A percentile compares a stretch with the other conserved stretches of the same genome.
Evolutionary conservation across 2,113 vertebrate genomes (phyloP).

Genomic region (Ageneiosus marmoratus): DNA sequence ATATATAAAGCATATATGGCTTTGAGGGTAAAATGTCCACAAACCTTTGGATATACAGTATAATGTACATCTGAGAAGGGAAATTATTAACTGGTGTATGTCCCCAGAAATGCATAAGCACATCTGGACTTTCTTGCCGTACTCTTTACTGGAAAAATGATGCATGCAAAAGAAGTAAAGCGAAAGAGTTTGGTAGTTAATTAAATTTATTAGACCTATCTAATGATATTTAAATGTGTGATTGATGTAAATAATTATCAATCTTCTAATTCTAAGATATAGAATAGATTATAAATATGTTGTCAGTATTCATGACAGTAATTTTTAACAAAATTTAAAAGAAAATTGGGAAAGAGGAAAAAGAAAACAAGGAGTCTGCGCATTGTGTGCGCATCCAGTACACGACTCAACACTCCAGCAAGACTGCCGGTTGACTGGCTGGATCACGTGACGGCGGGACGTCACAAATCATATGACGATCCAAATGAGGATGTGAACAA

Average conservation of each 20-base stretch:
- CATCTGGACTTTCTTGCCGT: not conserved
- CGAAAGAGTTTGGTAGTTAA: not conserved
- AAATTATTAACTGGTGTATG: not conserved
- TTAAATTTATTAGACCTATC: not conserved
- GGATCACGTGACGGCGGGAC: not conserved
- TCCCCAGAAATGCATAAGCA: not conserved
- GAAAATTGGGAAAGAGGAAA: too few relatives aligned
- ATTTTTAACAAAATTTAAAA: not conserved
- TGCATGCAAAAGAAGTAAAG: too few relatives aligned
- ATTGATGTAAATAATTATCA: not conserved
- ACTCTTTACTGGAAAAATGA: not conserved
- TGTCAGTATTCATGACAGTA: not conserved
- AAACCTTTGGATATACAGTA: not conserved
- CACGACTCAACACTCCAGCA: not conserved
- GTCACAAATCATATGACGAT: slow-evolving; percentile 24
- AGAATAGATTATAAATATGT: not conserved
- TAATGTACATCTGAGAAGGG: not conserved
- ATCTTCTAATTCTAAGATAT: not conserved
- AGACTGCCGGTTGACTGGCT: not conserved
- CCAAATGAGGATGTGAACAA: not conserved
- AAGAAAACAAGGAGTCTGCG: not conserved
- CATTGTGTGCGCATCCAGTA: not conserved
- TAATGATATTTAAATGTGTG: not conserved
- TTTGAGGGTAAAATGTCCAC: not conserved
- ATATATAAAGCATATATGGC: not conserved